Evolutionary conservation across 2,888 invertebrate species (phyloP), one percentile per base, ranked within the genome.

Genomic region (Anoncus sp.): DNA sequence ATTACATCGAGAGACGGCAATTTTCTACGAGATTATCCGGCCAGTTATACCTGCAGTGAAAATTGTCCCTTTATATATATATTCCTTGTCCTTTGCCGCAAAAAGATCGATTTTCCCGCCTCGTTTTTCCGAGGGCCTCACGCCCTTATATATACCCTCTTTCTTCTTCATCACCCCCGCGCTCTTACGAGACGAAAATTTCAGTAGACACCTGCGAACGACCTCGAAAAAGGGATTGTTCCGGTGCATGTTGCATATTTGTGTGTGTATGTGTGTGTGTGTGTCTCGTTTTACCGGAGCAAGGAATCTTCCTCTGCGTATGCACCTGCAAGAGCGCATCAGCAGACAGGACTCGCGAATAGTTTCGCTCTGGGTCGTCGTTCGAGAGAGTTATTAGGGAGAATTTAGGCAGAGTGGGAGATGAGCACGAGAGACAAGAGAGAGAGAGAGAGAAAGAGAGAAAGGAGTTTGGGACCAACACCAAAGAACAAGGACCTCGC

Each of bases 301-400:
- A 53, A 63, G 51, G 66, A 72, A 75, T 80, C 63, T 59, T n/a
- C 51, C 22, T 51, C 20, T 22, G 18, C 14, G 49, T 53, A 62
- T 80, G 82, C 82, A 82, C 79, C 82, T 79, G 82, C 79, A 73
- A 69, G 70, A 43, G 65, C 16, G 65, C 79, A 79, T 71, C 80
- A 35, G 70, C 70, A 40, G 63, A n/a, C n/a, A n/a, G n/a, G n/a
- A 45, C 82, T 80, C 78, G 83, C 82, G 81, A 83, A 82, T 82
- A 81, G 79, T 83, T 83, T 75, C 62, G 73, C 78, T 70, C 67
- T 66, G 35, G 35, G 49, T 31, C 66, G 49, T 69, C 73, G 40
- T 65, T 67, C 73, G 70, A 59, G 63, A 45, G 49, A 59, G 70
- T 67, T 66, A 60, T 67, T 57, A 67, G 55, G 67, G 67, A 72